Conservation (phyloP, 2,888 invertebrate genomes). For the Agonum fuliginosum region DNA sequence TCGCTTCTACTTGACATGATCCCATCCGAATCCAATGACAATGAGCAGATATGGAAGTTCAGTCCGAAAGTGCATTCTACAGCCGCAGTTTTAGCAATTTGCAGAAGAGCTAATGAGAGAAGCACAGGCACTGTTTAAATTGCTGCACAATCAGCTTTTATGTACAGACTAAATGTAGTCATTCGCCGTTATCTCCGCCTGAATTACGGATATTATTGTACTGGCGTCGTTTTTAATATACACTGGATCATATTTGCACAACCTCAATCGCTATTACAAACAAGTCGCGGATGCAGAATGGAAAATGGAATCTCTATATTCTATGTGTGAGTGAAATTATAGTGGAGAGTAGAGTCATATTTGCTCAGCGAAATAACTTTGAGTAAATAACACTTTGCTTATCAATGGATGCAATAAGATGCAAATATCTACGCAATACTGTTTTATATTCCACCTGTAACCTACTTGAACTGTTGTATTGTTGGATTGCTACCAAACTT, state of each 20-base stretch:
- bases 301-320: neutral
- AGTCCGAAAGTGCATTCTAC: neutral
- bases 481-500: no score
- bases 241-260: slow-evolving; percentile 18
- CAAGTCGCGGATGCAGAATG: neutral
- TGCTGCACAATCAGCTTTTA: slow-evolving; percentile 51
- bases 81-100: slow-evolving; percentile 18
- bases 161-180: slow-evolving; percentile 37
- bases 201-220: slow-evolving; percentile 38
- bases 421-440: neutral
- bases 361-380: neutral
- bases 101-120: slow-evolving; percentile 32
- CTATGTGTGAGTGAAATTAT: neutral
- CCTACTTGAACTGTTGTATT: no score
- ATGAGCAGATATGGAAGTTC: slow-evolving; percentile 13
- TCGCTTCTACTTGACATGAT: neutral
- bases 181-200: slow-evolving; percentile 30
- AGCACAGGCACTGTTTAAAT: slow-evolving; percentile 49
- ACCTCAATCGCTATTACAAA: slow-evolving; percentile 16
- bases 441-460: no score
- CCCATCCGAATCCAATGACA: slow-evolving; percentile 18
- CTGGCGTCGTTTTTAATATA: slow-evolving; percentile 26
- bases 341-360: neutral
- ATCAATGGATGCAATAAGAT: neutral
- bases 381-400: slow-evolving; percentile 1